These are phyloP conservation scores for Eriocheir sinensis DNA, from an alignment of 1,140 invertebrate species.

Conservation along the genomic window DNA sequence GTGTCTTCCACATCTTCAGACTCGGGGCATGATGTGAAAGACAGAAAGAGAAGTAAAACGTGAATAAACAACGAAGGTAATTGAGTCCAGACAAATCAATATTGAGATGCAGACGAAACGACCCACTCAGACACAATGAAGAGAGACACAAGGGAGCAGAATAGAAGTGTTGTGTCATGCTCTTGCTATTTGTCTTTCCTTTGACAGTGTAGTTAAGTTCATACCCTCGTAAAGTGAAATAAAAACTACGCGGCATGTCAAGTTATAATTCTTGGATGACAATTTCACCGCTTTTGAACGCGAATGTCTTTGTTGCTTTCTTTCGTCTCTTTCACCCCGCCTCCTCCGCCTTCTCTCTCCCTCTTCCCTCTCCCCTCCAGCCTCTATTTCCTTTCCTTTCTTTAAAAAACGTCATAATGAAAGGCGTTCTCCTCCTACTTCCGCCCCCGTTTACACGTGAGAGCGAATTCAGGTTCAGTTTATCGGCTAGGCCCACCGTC, in stretches of 20 bases:
- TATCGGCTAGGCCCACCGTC: constrained; percentile 49
- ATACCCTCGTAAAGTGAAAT: not conserved
- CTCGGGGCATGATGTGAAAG: not conserved
- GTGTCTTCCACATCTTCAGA: not conserved
- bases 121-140: no score
- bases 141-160: no score
- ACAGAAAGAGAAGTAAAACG: not conserved
- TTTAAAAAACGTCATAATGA: constrained; percentile 56
- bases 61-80: no score
- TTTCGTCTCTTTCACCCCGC: constrained; percentile 10
- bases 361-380: not conserved
- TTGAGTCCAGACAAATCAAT: no score
- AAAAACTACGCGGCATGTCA: no score
- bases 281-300: not conserved
- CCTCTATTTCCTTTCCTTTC: not conserved
- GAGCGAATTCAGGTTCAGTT: constrained; percentile 43
- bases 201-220: not conserved
- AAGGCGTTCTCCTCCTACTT: constrained; percentile 59
- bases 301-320: not conserved
- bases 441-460: constrained; percentile 40
- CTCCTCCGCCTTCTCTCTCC: constrained; percentile 14
- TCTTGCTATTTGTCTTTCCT: not conserved
- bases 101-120: no score
- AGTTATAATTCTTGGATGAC: not conserved
- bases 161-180: no score